Evolutionary conservation across 2,797 vertebrate species (phyloP).

Genomic region (Cheirogaleus major): DNA sequence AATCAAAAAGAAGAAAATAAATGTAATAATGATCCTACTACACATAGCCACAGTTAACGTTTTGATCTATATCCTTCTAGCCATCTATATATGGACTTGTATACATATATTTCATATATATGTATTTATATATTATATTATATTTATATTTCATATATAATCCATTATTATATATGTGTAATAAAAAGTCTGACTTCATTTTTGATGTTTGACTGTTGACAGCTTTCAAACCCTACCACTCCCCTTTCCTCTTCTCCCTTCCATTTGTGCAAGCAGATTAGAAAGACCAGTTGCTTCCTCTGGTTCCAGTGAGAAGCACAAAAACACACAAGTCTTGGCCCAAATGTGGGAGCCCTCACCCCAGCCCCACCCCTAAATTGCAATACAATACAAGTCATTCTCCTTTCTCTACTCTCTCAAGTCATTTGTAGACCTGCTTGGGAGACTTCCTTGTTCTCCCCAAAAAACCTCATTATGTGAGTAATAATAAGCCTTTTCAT

Average conservation of each 20-base stretch:
- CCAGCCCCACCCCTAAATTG: background rate
- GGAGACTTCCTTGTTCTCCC: background rate
- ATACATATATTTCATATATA: background rate
- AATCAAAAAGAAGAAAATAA: background rate
- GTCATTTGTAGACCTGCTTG: background rate
- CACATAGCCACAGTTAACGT: background rate
- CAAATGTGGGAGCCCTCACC: background rate
- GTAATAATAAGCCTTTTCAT: background rate
- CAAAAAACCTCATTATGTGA: background rate
- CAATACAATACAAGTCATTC: background rate
- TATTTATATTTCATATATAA: background rate
- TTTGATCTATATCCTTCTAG: background rate
- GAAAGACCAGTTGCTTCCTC: background rate
- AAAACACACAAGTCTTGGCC: background rate
- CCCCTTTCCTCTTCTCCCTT: background rate
- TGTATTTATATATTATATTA: too few species aligned
- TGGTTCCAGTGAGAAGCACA: background rate
- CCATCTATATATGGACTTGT: background rate
- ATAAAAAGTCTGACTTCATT: background rate
- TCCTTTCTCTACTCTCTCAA: background rate
- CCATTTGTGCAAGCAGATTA: background rate
- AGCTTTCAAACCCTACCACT: background rate
- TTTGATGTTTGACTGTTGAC: background rate
- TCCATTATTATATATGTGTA: background rate
- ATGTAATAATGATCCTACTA: background rate